phyloP scores from a whole-genome alignment of 2,888 invertebrate genomes.

The Prosopocoilus inquinatus region DNA sequence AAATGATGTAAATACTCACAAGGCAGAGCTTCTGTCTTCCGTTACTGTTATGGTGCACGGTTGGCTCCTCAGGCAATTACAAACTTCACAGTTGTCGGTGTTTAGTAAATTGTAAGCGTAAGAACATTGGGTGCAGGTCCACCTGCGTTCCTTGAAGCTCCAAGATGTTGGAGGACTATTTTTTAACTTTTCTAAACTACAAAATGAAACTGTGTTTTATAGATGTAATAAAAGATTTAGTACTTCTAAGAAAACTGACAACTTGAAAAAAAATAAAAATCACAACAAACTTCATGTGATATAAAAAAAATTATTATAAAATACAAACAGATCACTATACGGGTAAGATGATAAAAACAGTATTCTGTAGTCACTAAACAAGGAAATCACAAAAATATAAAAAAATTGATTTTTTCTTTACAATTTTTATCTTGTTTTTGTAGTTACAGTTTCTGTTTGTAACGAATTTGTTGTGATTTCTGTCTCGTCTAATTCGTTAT shows the following conservation, averaged over 20 bases:
- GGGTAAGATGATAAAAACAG: too few relatives aligned
- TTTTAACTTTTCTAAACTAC: constrained; percentile 30
- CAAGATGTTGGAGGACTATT: constrained; percentile 37
- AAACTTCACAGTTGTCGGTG: constrained; percentile 79
- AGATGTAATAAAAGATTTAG: not conserved
- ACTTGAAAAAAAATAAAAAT: too few relatives aligned
- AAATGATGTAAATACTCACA: constrained; percentile 22
- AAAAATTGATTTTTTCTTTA: not conserved
- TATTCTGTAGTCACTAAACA: too few relatives aligned
- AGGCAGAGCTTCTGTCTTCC: constrained; percentile 44
- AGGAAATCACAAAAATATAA: constrained; percentile 1
- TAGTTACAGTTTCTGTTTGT: too few relatives aligned
- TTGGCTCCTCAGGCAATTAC: constrained; percentile 66
- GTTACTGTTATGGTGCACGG: constrained; percentile 72
- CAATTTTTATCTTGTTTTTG: too few relatives aligned
- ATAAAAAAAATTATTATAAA: too few relatives aligned
- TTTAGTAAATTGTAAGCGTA: constrained; percentile 84
- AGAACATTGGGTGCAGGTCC: constrained; percentile 87
- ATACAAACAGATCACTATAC: too few relatives aligned
- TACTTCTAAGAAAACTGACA: too few relatives aligned
- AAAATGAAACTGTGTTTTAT: not conserved
- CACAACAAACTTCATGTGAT: too few relatives aligned
- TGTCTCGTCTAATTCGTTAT: too few relatives aligned
- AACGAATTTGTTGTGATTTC: too few relatives aligned
- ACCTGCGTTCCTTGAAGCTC: constrained; percentile 60